Evolutionary conservation across 1,140 invertebrate species (phyloP), one percentile per base, ranked within the genome.

Genomic region (Acyrthosiphon pisum): DNA sequence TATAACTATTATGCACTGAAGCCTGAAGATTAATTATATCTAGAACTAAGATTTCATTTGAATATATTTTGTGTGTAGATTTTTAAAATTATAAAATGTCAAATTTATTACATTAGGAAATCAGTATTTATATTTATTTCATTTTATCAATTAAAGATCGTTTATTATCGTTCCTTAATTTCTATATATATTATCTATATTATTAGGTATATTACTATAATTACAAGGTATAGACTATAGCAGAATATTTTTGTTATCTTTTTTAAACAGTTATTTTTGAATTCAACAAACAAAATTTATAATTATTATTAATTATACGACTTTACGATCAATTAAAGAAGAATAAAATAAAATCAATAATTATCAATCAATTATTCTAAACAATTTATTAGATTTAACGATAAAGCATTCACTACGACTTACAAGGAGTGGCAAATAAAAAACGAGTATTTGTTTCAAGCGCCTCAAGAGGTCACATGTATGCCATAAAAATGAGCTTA

Each of bases 361-460:
- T n/a, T n/a, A n/a, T n/a, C n/a, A n/a, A n/a, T n/a, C 30, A n/a
- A 68, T 68, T n/a, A 30, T 30, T 60, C 56, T 7, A 30, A 9
- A 68, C 8, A 68, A 68, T 68, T 30, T 68, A 68, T 68, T 14
- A 68, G 11, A 68, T 68, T 68, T n/a, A 18, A 68, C 11, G 60
- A 68, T n/a, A 30, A 30, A 68, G 30, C 22, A 68, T n/a, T 53
- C 0, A 26, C 41, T 41, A 46, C 44, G 9, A 8, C 44, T 46
- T 46, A 46, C 44, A 18, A 48, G 20, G 26, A 1, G 87, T 53
- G 9, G 44, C 4, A 87, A 87, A 37, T 44, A 87, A 87, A 26
- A 46, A 87, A 87, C 84, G 30, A 46, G 84, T 37, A 87, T 87
- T 87, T 46, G 44, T 41, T 87, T 46, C 41, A 48, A 46, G 84